A percentile compares a stretch with the other conserved stretches of the same genome.
phyloP scores from a whole-genome alignment of 1,140 invertebrate genomes.

The Drosophila navojoa region DNA sequence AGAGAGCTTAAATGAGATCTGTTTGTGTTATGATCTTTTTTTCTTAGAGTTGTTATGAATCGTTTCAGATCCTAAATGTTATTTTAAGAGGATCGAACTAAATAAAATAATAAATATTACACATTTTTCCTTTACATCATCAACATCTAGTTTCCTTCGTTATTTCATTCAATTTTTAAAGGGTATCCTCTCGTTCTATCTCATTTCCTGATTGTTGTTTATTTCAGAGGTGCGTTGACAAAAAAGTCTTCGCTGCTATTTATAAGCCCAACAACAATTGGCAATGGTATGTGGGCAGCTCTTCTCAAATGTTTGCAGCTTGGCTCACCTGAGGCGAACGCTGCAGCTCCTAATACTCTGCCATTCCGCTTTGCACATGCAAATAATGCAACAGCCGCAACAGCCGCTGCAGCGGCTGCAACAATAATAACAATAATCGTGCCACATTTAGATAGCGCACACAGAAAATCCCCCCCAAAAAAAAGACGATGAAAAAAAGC shows the following conservation, averaged over 20 bases:
- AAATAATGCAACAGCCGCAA: constrained; percentile 59
- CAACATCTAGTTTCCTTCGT: too few species aligned
- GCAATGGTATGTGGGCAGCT: constrained; percentile 25
- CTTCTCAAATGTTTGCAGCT: constrained; percentile 36
- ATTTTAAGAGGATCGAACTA: too few species aligned
- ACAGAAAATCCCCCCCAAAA: neutral
- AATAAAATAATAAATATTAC: too few species aligned
- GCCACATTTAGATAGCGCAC: constrained; percentile 75
- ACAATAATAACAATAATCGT: constrained; percentile 82
- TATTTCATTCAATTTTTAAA: neutral
- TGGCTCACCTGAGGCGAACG: constrained; percentile 40
- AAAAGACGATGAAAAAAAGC: constrained; percentile 14
- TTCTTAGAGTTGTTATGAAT: too few species aligned
- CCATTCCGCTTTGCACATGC: constrained; percentile 49
- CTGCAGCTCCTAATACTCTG: constrained; percentile 16
- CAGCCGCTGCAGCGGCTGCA: constrained; percentile 21
- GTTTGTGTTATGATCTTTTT: too few species aligned
- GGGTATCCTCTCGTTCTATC: constrained; percentile 19
- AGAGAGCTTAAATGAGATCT: too few species aligned
- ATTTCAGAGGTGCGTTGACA: constrained; percentile 63
- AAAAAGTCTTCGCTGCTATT: constrained; percentile 65
- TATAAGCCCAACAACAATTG: constrained; percentile 53
- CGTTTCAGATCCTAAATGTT: too few species aligned
- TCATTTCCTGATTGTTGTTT: constrained; percentile 41
- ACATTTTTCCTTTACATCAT: too few species aligned